Percentiles rank a stretch among this genome's conserved stretches.
Conservation (phyloP, 2,797 vertebrate species). For the Sebastes cheni region DNA sequence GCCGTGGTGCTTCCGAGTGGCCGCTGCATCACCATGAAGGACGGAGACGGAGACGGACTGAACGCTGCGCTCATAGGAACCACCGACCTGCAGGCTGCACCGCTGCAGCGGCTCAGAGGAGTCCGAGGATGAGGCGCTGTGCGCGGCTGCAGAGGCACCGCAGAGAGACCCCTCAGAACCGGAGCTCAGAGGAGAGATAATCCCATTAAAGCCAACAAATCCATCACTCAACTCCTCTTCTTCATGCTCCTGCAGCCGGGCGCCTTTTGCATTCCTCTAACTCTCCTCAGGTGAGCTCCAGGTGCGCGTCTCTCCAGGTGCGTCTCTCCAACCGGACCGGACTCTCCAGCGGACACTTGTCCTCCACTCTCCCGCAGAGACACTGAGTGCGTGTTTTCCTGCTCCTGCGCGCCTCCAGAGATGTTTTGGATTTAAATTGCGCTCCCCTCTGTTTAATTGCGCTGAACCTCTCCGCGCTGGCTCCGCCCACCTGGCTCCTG, state of each 20-base stretch:
- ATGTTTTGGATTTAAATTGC: conserved; percentile 87
- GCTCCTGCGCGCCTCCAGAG: conserved; percentile 34
- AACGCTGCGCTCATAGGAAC: conserved; percentile 91
- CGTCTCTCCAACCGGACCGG: too few relatives aligned
- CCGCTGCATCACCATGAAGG: conserved; percentile 97
- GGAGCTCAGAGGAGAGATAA: conserved; percentile 32
- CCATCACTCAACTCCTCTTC: neutral
- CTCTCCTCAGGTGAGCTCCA: too few relatives aligned
- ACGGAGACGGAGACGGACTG: conserved; percentile 63
- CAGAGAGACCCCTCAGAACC: neutral
- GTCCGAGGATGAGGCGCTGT: conserved; percentile 12
- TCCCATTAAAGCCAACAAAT: conserved; percentile 19
- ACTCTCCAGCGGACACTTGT: conserved; percentile 17
- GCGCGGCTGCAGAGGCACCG: conserved; percentile 6
- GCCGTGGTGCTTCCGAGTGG: conserved; percentile 94
- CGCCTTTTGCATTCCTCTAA: too few relatives aligned
- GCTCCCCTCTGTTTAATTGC: conserved; percentile 90
- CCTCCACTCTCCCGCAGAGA: conserved; percentile 41
- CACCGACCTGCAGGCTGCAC: conserved; percentile 21
- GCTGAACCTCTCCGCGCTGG: conserved; percentile 25
- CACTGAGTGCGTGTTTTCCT: conserved; percentile 20
- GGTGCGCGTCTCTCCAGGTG: neutral
- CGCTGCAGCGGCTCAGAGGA: neutral
- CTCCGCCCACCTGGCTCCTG: conserved; percentile 56
- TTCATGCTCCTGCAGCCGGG: too few relatives aligned